These are phyloP conservation scores for Apeltes quadracus DNA, from an alignment of 2,113 vertebrate species.

Conservation along the genomic window DNA sequence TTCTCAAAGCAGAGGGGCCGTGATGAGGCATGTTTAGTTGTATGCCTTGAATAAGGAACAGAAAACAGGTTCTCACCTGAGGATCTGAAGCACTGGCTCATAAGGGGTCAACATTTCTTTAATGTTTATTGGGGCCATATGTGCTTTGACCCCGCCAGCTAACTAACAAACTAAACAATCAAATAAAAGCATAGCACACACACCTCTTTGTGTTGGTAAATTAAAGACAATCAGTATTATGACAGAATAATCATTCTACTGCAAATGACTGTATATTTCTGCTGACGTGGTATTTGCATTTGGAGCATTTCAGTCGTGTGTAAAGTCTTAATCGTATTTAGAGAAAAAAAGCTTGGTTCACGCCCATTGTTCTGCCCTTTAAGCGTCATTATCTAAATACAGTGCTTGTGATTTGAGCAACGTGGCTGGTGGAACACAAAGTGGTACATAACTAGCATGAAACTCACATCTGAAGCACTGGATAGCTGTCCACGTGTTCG, in stretches of 20 bases:
- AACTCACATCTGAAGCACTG: constrained; percentile 58
- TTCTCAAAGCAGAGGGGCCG: not conserved
- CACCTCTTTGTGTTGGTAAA: no score
- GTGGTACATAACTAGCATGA: not conserved
- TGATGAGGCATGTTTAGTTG: not conserved
- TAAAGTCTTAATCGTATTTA: not conserved
- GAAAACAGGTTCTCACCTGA: not conserved
- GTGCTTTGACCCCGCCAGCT: not conserved
- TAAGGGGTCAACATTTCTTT: not conserved
- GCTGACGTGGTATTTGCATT: not conserved
- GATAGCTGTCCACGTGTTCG: constrained; percentile 43
- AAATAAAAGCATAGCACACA: no score
- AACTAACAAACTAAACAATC: not conserved
- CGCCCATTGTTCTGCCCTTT: not conserved
- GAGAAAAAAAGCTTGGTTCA: not conserved
- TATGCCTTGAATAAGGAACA: not conserved
- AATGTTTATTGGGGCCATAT: not conserved
- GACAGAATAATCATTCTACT: not conserved
- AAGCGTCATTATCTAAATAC: not conserved
- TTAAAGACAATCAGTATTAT: no score
- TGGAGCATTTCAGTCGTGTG: not conserved
- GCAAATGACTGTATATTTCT: not conserved
- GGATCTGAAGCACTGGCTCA: not conserved
- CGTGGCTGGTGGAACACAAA: not conserved
- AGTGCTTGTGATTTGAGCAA: not conserved